Conservation (phyloP, 2,113 vertebrate genomes). For the Chlorodrepanis virens region DNA sequence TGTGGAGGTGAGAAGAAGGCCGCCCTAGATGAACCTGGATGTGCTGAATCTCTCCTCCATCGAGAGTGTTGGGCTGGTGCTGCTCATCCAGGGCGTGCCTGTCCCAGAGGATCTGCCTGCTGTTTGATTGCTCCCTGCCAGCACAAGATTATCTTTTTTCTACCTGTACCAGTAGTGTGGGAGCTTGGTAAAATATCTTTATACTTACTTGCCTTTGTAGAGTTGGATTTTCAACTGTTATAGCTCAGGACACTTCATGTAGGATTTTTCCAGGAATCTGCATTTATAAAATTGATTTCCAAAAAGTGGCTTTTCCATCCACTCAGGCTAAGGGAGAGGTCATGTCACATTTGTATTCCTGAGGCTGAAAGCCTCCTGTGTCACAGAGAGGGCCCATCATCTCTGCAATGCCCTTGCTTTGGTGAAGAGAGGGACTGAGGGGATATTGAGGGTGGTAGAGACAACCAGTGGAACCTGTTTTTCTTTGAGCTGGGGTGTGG, state of each 20-base stretch:
- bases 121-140: not conserved
- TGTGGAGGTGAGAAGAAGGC: not conserved
- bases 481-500: not conserved
- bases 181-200: not conserved
- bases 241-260: not conserved
- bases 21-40: not conserved
- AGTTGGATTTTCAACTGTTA: not conserved
- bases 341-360: not conserved
- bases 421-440: not conserved
- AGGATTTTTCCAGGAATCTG: not conserved
- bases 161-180: not conserved
- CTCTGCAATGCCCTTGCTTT: not conserved
- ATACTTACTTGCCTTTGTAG: not conserved
- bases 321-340: not conserved
- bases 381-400: not conserved
- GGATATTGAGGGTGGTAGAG: not conserved
- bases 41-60: not conserved
- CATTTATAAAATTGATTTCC: not conserved
- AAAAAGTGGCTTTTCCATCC: not conserved
- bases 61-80: not conserved
- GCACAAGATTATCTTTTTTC: not conserved
- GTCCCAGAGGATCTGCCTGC: fast-evolving
- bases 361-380: not conserved
- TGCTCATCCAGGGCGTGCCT: not conserved
- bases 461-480: not conserved